These are phyloP conservation scores for Tyrophagus putrescentiae DNA, from an alignment of 1,140 invertebrate species.

Conservation along the genomic window DNA sequence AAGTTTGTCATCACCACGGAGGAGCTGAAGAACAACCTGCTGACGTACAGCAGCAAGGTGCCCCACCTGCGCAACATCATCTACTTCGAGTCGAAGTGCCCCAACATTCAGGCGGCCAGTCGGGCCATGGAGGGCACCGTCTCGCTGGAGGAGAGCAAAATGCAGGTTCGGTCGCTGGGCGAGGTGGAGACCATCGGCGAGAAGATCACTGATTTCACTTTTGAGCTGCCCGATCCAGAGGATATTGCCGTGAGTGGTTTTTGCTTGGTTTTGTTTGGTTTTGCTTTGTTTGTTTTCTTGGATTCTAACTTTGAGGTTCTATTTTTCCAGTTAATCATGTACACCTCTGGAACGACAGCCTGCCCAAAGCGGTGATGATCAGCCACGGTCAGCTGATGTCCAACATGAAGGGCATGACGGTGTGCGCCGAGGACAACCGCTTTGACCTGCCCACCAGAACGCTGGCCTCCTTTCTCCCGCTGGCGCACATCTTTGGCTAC, in stretches of 20 bases:
- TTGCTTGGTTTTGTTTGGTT: too few species aligned
- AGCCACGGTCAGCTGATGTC: constrained; percentile 30
- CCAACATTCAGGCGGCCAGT: constrained; percentile 43
- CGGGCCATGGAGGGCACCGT: background rate
- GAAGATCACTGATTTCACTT: background rate
- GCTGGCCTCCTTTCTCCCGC: constrained; percentile 65
- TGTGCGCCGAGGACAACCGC: background rate
- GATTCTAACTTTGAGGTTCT: too few species aligned
- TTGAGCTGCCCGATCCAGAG: constrained; percentile 24
- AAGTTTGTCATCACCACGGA: constrained; percentile 33
- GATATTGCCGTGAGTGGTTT: too few species aligned
- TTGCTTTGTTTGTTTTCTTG: too few species aligned
- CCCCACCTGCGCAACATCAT: constrained; percentile 19
- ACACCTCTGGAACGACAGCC: constrained; percentile 31
- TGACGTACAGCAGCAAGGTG: constrained; percentile 7
- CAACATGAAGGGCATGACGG: constrained; percentile 63
- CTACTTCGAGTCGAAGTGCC: constrained; percentile 18
- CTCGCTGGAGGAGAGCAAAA: background rate
- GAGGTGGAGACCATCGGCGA: constrained; percentile 1
- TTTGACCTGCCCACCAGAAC: constrained; percentile 21
- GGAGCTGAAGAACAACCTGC: constrained; percentile 28
- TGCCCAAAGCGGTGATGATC: constrained; percentile 29
- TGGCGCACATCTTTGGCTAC: constrained; percentile 94
- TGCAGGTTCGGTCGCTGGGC: background rate
- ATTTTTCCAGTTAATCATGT: constrained; percentile 29